Conservation (phyloP, 2,888 invertebrate species). For the Ophion ventricosus region DNA sequence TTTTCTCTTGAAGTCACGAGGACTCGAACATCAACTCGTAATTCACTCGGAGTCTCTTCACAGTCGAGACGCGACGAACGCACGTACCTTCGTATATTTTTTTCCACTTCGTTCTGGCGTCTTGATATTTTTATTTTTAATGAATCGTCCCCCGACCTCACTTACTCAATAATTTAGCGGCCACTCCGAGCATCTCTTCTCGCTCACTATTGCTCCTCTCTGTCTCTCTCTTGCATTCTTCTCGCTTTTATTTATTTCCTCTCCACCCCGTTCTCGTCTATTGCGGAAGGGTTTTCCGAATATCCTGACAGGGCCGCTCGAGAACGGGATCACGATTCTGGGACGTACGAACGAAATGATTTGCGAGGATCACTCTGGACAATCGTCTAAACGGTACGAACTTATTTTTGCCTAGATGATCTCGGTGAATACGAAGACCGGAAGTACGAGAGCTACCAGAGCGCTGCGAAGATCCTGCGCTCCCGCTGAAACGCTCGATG, state of each 20-base stretch:
- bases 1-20: neutral
- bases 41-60: neutral
- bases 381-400: constrained; percentile 45
- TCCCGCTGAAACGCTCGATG: constrained; percentile 80
- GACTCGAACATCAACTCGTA: neutral
- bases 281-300: constrained; percentile 9
- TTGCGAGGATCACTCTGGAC: constrained; percentile 62
- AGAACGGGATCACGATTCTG: constrained; percentile 38
- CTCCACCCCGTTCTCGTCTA: neutral
- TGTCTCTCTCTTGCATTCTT: neutral
- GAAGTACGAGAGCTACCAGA: constrained; percentile 71
- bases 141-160: neutral
- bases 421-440: constrained; percentile 71
- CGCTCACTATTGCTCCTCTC: neutral
- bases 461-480: constrained; percentile 69
- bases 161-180: constrained; percentile 9
- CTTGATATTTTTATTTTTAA: neutral
- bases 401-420: constrained; percentile 71
- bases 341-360: constrained; percentile 50
- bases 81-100: neutral
- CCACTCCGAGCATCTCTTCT: neutral
- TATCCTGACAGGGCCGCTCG: constrained; percentile 18
- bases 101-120: neutral
- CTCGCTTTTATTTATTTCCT: neutral
- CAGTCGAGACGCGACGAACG: constrained; percentile 8